A percentile compares a stretch with the other conserved stretches of the same genome.
Evolutionary conservation across 2,888 invertebrate genomes (phyloP).

Genomic region (Meiosimyza decipiens): DNA sequence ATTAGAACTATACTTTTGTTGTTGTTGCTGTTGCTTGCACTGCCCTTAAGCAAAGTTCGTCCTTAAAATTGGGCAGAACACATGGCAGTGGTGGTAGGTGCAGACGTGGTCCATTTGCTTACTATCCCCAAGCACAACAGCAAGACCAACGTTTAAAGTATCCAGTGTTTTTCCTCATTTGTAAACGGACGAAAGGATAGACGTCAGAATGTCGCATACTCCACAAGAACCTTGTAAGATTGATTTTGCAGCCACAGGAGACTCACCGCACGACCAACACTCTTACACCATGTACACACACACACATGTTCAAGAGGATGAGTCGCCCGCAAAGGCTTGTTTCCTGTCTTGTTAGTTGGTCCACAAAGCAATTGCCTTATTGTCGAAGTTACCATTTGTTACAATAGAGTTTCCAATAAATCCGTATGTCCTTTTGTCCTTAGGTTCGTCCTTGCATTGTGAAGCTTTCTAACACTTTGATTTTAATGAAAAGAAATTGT

Average conservation of each 20-base stretch:
- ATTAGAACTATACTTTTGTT: background rate
- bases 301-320: background rate
- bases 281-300: no score
- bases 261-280: background rate
- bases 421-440: no score
- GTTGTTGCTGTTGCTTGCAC: background rate
- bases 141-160: background rate
- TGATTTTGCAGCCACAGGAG: slow-evolving; percentile 19
- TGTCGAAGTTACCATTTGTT: background rate
- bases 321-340: background rate
- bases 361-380: slow-evolving; percentile 11
- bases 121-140: background rate
- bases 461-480: no score
- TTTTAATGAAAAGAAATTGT: no score
- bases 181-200: background rate
- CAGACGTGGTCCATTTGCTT: no score
- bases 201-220: background rate
- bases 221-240: slow-evolving; percentile 26
- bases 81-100: background rate
- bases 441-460: no score
- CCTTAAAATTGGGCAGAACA: background rate
- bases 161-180: background rate
- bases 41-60: slow-evolving; percentile 17
- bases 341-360: background rate
- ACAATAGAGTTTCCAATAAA: no score